Evolutionary conservation across 64 coral and sea anemone genomes (phyloP).

Genomic region (Acropora yongei): DNA sequence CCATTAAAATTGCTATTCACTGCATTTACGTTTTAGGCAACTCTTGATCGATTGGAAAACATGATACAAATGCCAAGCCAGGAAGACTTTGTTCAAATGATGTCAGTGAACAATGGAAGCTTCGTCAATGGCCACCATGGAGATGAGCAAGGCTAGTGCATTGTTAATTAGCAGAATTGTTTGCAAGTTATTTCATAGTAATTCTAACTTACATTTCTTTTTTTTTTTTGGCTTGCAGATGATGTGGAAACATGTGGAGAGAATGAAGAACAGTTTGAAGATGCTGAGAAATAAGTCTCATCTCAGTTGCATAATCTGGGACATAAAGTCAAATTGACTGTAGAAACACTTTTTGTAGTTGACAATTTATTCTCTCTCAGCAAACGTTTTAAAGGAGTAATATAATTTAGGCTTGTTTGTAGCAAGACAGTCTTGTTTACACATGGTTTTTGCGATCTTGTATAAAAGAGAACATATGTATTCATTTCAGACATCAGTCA

Average conservation of each 20-base stretch:
- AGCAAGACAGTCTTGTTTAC: no score
- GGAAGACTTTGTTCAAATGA: conserved; percentile 79
- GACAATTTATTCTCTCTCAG: no score
- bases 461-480: neutral
- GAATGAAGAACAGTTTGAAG: conserved; percentile 71
- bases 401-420: no score
- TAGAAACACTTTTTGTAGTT: neutral
- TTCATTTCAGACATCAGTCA: no score
- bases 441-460: no score
- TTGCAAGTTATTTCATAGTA: neutral
- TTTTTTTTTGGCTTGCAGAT: neutral
- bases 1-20: no score
- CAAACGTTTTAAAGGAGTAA: no score
- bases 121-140: conserved; percentile 62
- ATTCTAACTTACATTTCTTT: neutral
- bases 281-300: conserved; percentile 33
- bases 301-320: neutral
- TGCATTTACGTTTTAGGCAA: conserved; percentile 66
- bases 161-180: neutral
- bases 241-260: conserved; percentile 57
- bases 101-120: conserved; percentile 28
- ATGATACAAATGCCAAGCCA: conserved; percentile 74
- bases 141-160: neutral
- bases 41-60: conserved; percentile 80
- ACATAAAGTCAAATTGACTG: neutral